phyloP scores from a whole-genome alignment of 2,888 invertebrate species.

The Alloscopus bannaensis region DNA sequence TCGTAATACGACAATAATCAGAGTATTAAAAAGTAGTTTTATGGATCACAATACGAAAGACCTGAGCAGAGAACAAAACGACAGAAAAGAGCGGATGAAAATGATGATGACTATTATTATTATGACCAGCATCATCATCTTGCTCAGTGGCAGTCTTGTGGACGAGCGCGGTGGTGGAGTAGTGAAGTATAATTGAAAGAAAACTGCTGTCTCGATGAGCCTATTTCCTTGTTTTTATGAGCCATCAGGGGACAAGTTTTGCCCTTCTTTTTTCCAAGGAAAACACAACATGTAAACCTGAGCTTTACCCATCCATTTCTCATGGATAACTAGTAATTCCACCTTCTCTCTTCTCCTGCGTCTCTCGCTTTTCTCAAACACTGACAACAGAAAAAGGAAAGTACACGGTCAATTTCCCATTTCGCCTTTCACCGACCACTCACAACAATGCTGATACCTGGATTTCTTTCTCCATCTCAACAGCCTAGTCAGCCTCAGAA shows the following conservation, averaged over 20 bases:
- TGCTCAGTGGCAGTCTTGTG: too few species aligned
- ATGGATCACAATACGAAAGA: slow-evolving; percentile 5
- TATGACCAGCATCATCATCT: slow-evolving; percentile 21
- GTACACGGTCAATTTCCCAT: too few species aligned
- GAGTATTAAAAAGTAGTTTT: slow-evolving; percentile 8
- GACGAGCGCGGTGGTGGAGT: too few species aligned
- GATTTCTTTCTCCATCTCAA: background rate
- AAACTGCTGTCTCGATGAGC: slow-evolving; percentile 28
- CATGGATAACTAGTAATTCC: slow-evolving; percentile 3
- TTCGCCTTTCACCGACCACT: slow-evolving; percentile 1
- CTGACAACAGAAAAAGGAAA: too few species aligned
- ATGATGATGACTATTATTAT: slow-evolving; percentile 30
- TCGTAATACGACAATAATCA: slow-evolving; percentile 8
- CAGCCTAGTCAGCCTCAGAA: too few species aligned
- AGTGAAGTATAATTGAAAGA: slow-evolving; percentile 29
- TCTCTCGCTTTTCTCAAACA: too few species aligned
- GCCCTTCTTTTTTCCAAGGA: slow-evolving; percentile 21
- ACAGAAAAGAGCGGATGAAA: slow-evolving; percentile 15
- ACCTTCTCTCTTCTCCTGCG: too few species aligned
- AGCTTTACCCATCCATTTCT: slow-evolving; percentile 6
- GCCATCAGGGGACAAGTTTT: slow-evolving; percentile 41
- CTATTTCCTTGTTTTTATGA: slow-evolving; percentile 38
- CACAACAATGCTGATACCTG: background rate
- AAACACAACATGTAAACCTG: background rate
- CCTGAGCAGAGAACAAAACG: background rate